Percentiles rank a stretch among this genome's conserved stretches.
These are phyloP conservation scores for Pinna nobilis DNA, from an alignment of 1,140 invertebrate genomes.

Conservation along the genomic window DNA sequence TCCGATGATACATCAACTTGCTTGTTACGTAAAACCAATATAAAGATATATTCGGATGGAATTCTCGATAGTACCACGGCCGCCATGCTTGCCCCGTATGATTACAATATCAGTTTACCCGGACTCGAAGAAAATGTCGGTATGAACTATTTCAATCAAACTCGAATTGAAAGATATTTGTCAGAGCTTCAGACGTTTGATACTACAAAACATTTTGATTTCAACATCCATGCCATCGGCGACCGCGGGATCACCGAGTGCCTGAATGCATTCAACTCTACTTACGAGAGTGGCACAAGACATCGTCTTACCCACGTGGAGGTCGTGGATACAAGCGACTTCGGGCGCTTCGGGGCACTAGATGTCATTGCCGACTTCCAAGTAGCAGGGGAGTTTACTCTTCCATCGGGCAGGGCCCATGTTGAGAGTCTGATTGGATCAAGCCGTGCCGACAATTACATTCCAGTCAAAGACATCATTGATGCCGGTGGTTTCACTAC, in stretches of 20 bases:
- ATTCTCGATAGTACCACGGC: constrained; percentile 39
- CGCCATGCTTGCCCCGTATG: constrained; percentile 29
- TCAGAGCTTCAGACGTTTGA: constrained; percentile 30
- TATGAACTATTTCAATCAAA: constrained; percentile 40
- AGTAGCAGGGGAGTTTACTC: constrained; percentile 40
- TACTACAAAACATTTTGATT: constrained; percentile 36
- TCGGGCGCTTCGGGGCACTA: constrained; percentile 20
- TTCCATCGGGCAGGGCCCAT: constrained; percentile 4
- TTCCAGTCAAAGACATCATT: constrained; percentile 27
- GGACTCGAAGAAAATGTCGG: constrained; percentile 34
- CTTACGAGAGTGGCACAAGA: background rate
- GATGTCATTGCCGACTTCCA: constrained; percentile 45
- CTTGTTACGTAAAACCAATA: constrained; percentile 28
- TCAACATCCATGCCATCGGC: constrained; percentile 44
- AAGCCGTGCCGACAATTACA: constrained; percentile 18
- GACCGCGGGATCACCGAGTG: constrained; percentile 38
- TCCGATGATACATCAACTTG: constrained; percentile 3
- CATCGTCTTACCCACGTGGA: constrained; percentile 47
- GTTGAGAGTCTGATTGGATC: constrained; percentile 17
- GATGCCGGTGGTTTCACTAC: constrained; percentile 31
- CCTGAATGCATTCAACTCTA: constrained; percentile 27
- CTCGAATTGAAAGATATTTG: constrained; percentile 31
- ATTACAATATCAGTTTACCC: constrained; percentile 11
- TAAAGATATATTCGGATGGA: constrained; percentile 44
- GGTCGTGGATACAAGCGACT: constrained; percentile 12